These are phyloP conservation scores for Cheilosia vernalis DNA, from an alignment of 2,888 invertebrate genomes.

Conservation along the genomic window DNA sequence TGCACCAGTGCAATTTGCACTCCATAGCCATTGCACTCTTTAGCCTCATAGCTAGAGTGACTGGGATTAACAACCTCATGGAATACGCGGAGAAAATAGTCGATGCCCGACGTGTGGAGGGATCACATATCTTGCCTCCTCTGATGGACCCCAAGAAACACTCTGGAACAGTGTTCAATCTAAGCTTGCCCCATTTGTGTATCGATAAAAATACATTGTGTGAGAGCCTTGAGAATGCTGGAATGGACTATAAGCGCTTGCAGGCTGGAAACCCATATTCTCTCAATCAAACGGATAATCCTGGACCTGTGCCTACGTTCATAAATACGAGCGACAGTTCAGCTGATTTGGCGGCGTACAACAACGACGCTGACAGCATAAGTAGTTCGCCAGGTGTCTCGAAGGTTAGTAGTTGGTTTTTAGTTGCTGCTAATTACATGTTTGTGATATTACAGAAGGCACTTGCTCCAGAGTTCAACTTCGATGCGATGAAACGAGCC, in stretches of 20 bases:
- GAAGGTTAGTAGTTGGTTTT: conserved; percentile 84
- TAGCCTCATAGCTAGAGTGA: conserved; percentile 85
- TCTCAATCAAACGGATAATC: conserved; percentile 84
- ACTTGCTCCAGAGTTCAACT: conserved; percentile 88
- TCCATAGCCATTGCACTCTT: conserved; percentile 89
- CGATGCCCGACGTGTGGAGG: conserved; percentile 88
- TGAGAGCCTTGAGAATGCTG: conserved; percentile 90
- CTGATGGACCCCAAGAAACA: conserved; percentile 85
- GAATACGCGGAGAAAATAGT: conserved; percentile 82
- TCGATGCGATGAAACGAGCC: conserved; percentile 95
- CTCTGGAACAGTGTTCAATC: conserved; percentile 77
- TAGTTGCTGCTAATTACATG: conserved; percentile 1
- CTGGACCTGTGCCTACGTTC: conserved; percentile 85
- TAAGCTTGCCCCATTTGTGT: conserved; percentile 87
- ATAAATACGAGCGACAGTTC: conserved; percentile 87
- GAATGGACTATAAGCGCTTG: conserved; percentile 88
- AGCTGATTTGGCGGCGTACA: conserved; percentile 88
- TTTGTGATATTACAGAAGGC: conserved; percentile 78
- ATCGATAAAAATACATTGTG: conserved; percentile 91
- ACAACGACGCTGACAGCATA: conserved; percentile 93
- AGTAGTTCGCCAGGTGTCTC: conserved; percentile 94
- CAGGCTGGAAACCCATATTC: conserved; percentile 87
- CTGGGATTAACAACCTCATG: conserved; percentile 81
- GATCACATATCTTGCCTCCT: conserved; percentile 90
- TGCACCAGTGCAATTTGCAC: conserved; percentile 93